A percentile compares a stretch with the other conserved stretches of the same genome.
Evolutionary conservation across 2,888 invertebrate species (phyloP).

Genomic region (Aromia moschata): DNA sequence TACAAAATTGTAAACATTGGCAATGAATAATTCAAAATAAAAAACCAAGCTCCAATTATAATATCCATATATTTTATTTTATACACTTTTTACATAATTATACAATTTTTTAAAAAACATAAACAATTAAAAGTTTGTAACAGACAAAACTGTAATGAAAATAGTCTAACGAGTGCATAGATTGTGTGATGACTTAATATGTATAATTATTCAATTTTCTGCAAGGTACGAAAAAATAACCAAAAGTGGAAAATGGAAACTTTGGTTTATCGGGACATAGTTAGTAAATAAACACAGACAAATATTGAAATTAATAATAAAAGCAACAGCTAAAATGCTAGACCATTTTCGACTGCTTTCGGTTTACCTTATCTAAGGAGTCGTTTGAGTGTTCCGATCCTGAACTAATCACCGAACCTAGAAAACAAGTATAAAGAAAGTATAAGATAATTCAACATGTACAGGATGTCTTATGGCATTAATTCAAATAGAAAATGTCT

Average conservation of each 20-base stretch:
- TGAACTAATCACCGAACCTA: constrained; percentile 66
- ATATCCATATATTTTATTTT: constrained; percentile 48
- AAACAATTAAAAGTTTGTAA: background rate
- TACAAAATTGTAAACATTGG: no score
- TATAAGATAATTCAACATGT: no score
- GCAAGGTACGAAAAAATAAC: constrained; percentile 11
- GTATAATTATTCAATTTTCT: no score
- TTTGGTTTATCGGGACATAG: constrained; percentile 12
- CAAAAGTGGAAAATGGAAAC: constrained; percentile 20
- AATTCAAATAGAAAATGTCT: no score
- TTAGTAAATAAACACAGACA: constrained; percentile 24
- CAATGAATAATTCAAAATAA: no score
- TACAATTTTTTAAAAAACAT: constrained; percentile 34
- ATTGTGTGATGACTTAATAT: no score
- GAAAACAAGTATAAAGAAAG: constrained; percentile 31
- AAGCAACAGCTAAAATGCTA: constrained; percentile 44
- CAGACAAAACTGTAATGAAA: no score
- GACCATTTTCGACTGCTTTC: constrained; percentile 55
- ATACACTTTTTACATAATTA: constrained; percentile 53
- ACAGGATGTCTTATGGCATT: no score
- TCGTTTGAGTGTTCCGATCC: constrained; percentile 72
- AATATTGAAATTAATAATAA: constrained; percentile 23
- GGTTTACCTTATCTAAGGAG: constrained; percentile 62
- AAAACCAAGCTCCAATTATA: constrained; percentile 2
- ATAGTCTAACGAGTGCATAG: no score